Conservation (phyloP, 2,113 vertebrate genomes). For the Peromyscus californicus region DNA sequence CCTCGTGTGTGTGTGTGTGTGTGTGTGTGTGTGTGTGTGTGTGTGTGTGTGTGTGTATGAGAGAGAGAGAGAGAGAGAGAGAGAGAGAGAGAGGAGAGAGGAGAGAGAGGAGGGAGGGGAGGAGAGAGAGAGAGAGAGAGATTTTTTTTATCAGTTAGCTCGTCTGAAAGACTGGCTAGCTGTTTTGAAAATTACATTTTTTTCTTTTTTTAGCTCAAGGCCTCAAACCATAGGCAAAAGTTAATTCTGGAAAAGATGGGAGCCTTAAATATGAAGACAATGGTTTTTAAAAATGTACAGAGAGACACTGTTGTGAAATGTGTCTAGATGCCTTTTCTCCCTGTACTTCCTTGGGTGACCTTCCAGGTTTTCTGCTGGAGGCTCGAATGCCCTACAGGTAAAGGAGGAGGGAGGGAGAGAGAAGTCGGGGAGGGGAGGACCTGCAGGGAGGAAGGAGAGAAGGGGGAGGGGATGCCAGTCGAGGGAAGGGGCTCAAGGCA, state of each 20-base stretch:
- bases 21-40: not conserved
- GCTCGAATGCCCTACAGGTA: constrained; percentile 44
- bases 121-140: no score
- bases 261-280: constrained; percentile 19
- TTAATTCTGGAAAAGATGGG: constrained; percentile 65
- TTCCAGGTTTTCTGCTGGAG: constrained; percentile 75
- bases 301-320: constrained; percentile 41
- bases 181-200: constrained; percentile 62
- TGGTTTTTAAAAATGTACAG: not conserved
- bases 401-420: not conserved
- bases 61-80: no score
- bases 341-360: constrained; percentile 67
- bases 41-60: not conserved
- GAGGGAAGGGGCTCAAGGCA: not conserved
- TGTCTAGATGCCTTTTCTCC: constrained; percentile 60
- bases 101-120: no score
- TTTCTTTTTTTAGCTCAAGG: constrained; percentile 47
- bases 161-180: constrained; percentile 20
- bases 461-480: not conserved
- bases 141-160: not conserved
- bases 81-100: no score
- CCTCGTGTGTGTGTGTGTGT: not conserved
- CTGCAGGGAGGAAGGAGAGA: not conserved
- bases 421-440: not conserved
- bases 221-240: constrained; percentile 35